Percentiles rank a stretch among this genome's conserved stretches.
Evolutionary conservation across 2,797 vertebrate genomes (phyloP).

Genomic region (Limosa lapponica): DNA sequence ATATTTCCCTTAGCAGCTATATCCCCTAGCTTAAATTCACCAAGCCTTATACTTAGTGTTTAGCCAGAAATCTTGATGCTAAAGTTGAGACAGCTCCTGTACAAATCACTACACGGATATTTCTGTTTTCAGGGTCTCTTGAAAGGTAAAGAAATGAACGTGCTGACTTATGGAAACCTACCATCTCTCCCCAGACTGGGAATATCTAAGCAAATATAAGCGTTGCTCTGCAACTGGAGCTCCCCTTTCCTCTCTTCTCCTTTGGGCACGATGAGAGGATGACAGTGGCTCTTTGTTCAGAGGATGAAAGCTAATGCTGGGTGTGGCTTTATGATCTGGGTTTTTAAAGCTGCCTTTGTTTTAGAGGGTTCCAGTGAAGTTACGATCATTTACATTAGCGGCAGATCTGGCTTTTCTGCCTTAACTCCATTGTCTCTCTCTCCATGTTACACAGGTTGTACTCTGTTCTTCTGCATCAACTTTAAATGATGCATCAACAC

Average conservation of each 20-base stretch:
- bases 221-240: not conserved
- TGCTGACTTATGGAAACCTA: not conserved
- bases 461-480: not conserved
- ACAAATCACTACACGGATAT: not conserved
- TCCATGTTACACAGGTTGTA: not conserved
- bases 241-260: not conserved
- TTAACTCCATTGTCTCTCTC: not conserved
- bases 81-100: not conserved
- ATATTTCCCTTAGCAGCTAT: not conserved
- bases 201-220: not conserved
- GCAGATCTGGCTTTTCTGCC: not conserved
- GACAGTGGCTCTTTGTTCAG: not conserved
- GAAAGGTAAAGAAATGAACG: not conserved
- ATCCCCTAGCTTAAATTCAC: not conserved
- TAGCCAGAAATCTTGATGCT: not conserved
- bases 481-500: not conserved
- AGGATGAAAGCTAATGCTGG: not conserved
- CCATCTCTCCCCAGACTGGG: not conserved
- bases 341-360: constrained; percentile 33
- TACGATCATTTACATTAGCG: not conserved
- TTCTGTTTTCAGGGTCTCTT: not conserved
- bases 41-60: not conserved
- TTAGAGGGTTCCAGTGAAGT: not conserved
- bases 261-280: not conserved
- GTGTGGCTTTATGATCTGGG: not conserved